Base-by-base conservation (phyloP, 2,888 invertebrate genomes). In the Pandemis corylana region DNA sequence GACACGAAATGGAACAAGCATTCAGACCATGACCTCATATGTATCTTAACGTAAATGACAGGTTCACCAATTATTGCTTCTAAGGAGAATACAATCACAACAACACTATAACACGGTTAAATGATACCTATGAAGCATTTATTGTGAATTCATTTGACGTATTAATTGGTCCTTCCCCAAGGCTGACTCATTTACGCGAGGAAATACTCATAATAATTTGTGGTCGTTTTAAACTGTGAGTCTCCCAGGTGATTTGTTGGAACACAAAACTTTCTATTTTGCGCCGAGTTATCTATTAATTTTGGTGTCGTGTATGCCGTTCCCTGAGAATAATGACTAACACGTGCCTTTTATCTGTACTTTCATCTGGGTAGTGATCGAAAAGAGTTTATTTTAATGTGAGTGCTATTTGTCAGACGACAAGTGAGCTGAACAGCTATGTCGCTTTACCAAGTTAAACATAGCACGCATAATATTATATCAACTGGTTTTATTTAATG, bases 141-240 rank as follows among this genome's bases (percentile, higher is more conserved):
- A 77, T 63, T 51, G 15, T 66, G 75, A 79, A 76, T 73, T 59
- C 41, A 77, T 79, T 81, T 67, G 81, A 80, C 81, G 81, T 65
- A 28, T 51, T 41, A 36, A 53, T 64, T 78, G 78, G 76, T 78
- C 78, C 78, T 78, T 79, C 70, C 80, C 77, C 76, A 68, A 28
- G 41, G 10, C 28, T 71, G 75, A 71, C 61, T 63, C 63, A 72
- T 56, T 74, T 44, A 15, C 59, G 28, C 41, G 7, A 66, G 65
- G 46, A 46, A 49, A 36, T 53, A 53, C 9, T 36, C 59, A 62
- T 41, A 41, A 20, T 56, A 56, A 59, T 64, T 64, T 64, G 46
- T 13, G 46, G 64, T 64, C 20, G 20, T 42, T 44, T 44, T 10
- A n/a, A 12, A 20, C 7, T 15, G 46, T 7, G 20, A 46, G 44